Evolutionary conservation across 2,113 vertebrate species (phyloP), one percentile per base, ranked within the genome.

Genomic region (Eonycteris spelaea): DNA sequence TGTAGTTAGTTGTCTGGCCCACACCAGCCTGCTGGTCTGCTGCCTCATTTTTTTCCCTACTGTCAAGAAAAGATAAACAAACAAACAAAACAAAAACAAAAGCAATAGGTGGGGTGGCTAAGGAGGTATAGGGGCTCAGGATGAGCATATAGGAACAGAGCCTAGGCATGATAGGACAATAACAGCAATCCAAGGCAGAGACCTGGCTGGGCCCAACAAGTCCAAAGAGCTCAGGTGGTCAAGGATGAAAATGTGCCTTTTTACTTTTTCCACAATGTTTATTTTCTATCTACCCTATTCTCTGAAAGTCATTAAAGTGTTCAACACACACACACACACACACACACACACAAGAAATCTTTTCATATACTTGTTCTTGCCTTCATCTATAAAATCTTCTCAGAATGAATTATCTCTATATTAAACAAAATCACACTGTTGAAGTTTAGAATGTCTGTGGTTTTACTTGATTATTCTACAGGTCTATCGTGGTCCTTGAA

Each of bases 41-140:
- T 97, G 98, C 98, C 98, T 99, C 99, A 98, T 98, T 99, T 93
- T 98, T 99, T 99, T 99, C 99, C 99, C 99, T 99, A 99, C 99
- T 99, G 98, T 98, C 98, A 99, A 98, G 98, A 98, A 96, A 99
- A 98, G 96, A 98, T 97, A 98, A 98, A 98, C 95, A 98, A 98
- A 97, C 82, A 97, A 98, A 98, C 97, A 98, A 97, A 97, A 98
- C 97, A 96, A 98, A 98, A 98, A 92, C 93, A 96, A 95, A 98
- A 97, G 24, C 97, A 75, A 95, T 97, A 95, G 93, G 94, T 82
- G 77, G 71, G 51, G 65, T 84, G 79, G 59, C 95, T 92, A 80
- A 95, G 7, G 96, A 93, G 95, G 93, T 85, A 75, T 61, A 45
- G 73, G 80, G 75, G 55, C 95, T 93, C 88, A 96, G 15, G 95